phyloP scores from a whole-genome alignment of 1,140 invertebrate genomes.

The Lepeophtheirus salmonis region DNA sequence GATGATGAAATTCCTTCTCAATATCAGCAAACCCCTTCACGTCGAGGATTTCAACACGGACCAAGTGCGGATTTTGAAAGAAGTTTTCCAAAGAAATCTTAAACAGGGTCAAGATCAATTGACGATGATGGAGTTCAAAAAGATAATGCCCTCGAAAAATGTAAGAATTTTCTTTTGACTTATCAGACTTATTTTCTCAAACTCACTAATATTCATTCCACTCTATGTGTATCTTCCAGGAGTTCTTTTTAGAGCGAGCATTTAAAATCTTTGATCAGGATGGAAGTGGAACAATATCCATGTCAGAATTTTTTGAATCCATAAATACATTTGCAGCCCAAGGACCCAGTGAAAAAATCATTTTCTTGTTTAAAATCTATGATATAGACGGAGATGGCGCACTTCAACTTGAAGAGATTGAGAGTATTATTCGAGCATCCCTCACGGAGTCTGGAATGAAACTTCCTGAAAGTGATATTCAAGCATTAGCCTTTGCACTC shows the following conservation, averaged over 20 bases:
- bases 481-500: conserved; percentile 67
- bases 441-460: conserved; percentile 86
- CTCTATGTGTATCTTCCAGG: conserved; percentile 36
- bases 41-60: background rate
- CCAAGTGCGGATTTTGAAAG: background rate
- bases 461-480: conserved; percentile 67
- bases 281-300: conserved; percentile 65
- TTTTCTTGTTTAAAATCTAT: conserved; percentile 78
- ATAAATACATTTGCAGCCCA: conserved; percentile 67
- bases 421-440: conserved; percentile 72
- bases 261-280: conserved; percentile 87
- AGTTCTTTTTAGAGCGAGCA: conserved; percentile 75
- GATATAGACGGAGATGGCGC: conserved; percentile 82
- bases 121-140: background rate
- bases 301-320: conserved; percentile 72
- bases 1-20: background rate
- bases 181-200: too few species aligned
- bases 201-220: background rate
- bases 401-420: conserved; percentile 68
- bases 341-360: conserved; percentile 68
- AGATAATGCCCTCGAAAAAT: conserved; percentile 3
- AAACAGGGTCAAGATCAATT: background rate
- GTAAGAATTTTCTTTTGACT: too few species aligned
- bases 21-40: background rate
- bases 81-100: background rate